Base-by-base conservation (phyloP, 2,113 vertebrate species). In the Desmodus rotundus region DNA sequence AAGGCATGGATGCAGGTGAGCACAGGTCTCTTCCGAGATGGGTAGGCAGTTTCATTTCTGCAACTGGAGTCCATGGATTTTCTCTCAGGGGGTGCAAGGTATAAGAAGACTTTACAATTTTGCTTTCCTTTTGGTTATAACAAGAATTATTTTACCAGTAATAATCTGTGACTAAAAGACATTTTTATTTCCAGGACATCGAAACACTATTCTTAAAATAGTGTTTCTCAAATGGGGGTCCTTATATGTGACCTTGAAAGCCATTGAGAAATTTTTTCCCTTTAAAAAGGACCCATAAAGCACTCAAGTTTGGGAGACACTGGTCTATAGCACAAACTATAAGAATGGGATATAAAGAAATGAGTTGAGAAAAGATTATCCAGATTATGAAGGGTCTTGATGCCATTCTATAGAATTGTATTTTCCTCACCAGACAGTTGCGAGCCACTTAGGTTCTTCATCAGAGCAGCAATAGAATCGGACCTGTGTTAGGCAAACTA, bases 181-280 rank as follows among this genome's bases (percentile, higher is more conserved):
- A 38, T 87, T 92, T 88, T 87, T 80, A 80, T 78, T 87, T 11
- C 17, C 43, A 52, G 20, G 15, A 78, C 15, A 1, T 92, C 82
- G n/a, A n/a, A n/a, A n/a, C n/a, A 70, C 3, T 96, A n/a, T 93
- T 95, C 73, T 87, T 96, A 78, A 91, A 82, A 47, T 83, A 47
- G 45, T 76, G 24, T 88, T 92, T 87, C 28, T 76, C 20, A 93
- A 63, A 45, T 63, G 19, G 43, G 28, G 17, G 9, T 76, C 38
- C 33, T 90, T 91, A 67, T 9, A 38, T 92, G 28, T 87, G 56
- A 83, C 74, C 54, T 87, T 84, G 28, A 87, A 67, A 80, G 36
- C 54, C 33, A 20, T 16, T 90, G 87, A 93, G 72, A 81, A 72
- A 38, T 74, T 31, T 77, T 87, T 78, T 11, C 15, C 22, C 1